Evolutionary conservation across 2,888 invertebrate genomes (phyloP), one percentile per base, ranked within the genome.

Genomic region (Gari tellinella): DNA sequence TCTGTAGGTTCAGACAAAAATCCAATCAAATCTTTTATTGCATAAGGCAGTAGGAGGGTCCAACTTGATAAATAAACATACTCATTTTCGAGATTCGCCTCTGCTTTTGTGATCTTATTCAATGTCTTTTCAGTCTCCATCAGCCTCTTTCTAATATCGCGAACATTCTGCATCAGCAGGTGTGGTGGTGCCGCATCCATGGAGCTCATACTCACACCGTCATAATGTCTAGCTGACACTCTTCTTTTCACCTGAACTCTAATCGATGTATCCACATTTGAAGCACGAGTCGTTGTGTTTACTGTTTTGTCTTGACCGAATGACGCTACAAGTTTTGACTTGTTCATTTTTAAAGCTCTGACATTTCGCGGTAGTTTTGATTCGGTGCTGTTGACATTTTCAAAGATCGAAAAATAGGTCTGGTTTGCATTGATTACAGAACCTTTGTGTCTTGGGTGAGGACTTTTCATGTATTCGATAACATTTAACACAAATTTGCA

Each of bases 41-140:
- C n/a, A n/a, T n/a, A n/a, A n/a, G n/a, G n/a, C n/a, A n/a, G n/a
- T n/a, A n/a, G n/a, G n/a, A n/a, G n/a, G n/a, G n/a, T n/a, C n/a
- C n/a, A n/a, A n/a, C 14, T 12, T 40, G 40, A 40, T 17, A n/a
- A 5, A n/a, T 14, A 41, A 15, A 48, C 15, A 56, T 64, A 74
- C 74, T 74, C 68, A 37, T 73, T 56, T 38, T 69, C 72, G 23
- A 79, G 52, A 31, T 72, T 79, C n/a, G 72, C 72, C 51, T 84
- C 82, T 23, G 80, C 82, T 43, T 84, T 82, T 40, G 82, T 81
- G 12, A 88, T 70, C 52, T 80, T 86, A 51, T 86, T 86, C 48
- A 89, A 69, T 25, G 83, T 86, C 57, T 78, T 85, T 49, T 89
- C 88, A 0, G 88, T 88, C 57, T 87, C 86, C 56, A 82, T 63